A percentile compares a stretch with the other conserved stretches of the same genome.
Conservation (phyloP, 1,140 invertebrate genomes). For the Pentalonia nigronervosa region DNA sequence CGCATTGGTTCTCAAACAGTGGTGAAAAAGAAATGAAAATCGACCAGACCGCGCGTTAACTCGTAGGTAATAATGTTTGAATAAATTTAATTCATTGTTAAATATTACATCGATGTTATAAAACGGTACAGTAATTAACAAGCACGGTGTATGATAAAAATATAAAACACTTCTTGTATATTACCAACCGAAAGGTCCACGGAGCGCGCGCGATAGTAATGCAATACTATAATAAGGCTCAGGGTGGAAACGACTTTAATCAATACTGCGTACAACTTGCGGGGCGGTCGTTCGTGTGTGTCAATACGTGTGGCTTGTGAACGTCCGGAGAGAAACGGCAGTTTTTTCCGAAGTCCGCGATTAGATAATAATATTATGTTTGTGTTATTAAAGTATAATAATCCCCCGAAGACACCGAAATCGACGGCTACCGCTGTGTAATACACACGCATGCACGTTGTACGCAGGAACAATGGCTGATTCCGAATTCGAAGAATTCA, state of each 20-base stretch:
- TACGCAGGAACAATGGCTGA: slow-evolving; percentile 74
- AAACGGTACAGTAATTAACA: neutral
- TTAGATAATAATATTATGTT: neutral
- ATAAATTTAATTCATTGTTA: neutral
- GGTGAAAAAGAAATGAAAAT: neutral
- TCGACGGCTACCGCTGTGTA: neutral
- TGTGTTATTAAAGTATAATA: neutral
- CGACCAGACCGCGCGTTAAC: neutral
- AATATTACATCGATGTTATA: neutral
- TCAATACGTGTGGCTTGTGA: neutral
- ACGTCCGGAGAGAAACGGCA: neutral
- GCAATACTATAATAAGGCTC: neutral
- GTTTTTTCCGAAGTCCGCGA: neutral
- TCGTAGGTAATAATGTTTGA: neutral
- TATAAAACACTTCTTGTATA: neutral
- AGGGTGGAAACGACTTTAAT: slow-evolving; percentile 22
- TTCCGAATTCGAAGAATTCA: slow-evolving; percentile 91
- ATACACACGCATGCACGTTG: slow-evolving; percentile 60
- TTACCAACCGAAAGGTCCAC: neutral
- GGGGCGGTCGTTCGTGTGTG: neutral
- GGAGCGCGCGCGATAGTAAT: neutral
- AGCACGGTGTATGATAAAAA: neutral
- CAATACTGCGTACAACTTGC: slow-evolving; percentile 9
- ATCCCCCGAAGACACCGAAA: neutral
- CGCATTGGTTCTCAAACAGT: neutral